Conservation (phyloP, 1,140 invertebrate species). For the Drosophila ficusphila region DNA sequence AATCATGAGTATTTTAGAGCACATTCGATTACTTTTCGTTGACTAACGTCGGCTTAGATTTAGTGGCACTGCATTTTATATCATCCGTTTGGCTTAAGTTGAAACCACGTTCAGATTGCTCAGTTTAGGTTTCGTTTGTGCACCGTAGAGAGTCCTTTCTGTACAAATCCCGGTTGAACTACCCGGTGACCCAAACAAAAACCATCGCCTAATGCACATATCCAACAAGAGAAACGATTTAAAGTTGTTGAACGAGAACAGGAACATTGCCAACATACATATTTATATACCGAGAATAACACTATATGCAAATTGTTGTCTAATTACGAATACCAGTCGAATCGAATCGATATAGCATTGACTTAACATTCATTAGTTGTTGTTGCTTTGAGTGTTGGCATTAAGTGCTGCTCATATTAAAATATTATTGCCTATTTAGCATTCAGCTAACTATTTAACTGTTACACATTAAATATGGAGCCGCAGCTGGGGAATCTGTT, state of each 20-base stretch:
- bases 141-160: slow-evolving; percentile 18
- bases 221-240: slow-evolving; percentile 44
- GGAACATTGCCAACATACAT: slow-evolving; percentile 68
- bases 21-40: slow-evolving; percentile 12
- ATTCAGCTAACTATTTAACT: slow-evolving; percentile 59
- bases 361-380: slow-evolving; percentile 57
- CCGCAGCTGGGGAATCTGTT: slow-evolving; percentile 50
- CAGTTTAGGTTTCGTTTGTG: slow-evolving; percentile 33
- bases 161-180: slow-evolving; percentile 30
- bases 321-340: slow-evolving; percentile 41
- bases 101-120: slow-evolving; percentile 2
- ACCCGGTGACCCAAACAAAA: slow-evolving; percentile 19
- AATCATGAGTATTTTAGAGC: slow-evolving; percentile 17
- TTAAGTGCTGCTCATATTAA: slow-evolving; percentile 38
- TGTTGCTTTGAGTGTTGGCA: slow-evolving; percentile 68
- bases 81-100: slow-evolving; percentile 25
- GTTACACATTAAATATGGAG: slow-evolving; percentile 62
- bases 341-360: slow-evolving; percentile 40
- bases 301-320: slow-evolving; percentile 46
- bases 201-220: slow-evolving; percentile 65
- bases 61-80: slow-evolving; percentile 25
- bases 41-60: slow-evolving; percentile 20
- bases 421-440: slow-evolving; percentile 50
- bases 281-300: slow-evolving; percentile 43
- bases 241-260: slow-evolving; percentile 28